Evolutionary conservation across 2,113 vertebrate species (phyloP), one percentile per base, ranked within the genome.

Genomic region (Emydura subglobosa): DNA sequence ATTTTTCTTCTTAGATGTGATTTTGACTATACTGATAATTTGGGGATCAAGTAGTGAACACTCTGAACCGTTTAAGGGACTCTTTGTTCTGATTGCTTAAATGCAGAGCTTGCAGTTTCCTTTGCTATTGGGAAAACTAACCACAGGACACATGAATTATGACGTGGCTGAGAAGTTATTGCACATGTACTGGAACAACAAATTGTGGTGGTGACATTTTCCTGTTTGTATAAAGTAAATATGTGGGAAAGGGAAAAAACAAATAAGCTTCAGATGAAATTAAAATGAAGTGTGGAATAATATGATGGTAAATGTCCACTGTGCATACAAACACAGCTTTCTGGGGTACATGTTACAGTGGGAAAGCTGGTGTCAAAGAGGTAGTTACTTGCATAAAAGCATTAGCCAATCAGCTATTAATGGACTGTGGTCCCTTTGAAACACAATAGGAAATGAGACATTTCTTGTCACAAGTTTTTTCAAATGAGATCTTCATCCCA

Each of bases 121-220:
- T 87, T 79, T 86, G 81, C 31, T 86, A 5, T 80, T 89, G 89
- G 89, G 93, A 55, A 83, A 96, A 68, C 78, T 92, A 95, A 93
- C 96, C 94, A 39, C 79, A 95, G 81, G 12, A 54, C 12, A 1
- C 17, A 1, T 61, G 85, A 96, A 97, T 59, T 72, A 68, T 50
- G 68, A 87, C 0, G 0, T 91, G 31, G 88, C 34, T 68, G 47
- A 95, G 81, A 91, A 96, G 10, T 2, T 0, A 11, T 92, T 94
- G 84, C 51, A 74, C 57, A 94, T 51, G 59, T n/a, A 21, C 31
- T 50, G 88, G 79, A 51, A 82, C 50, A 53, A 78, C 1, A 21
- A 10, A 34, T 83, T 10, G 87, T 94, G 85, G 55, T 11, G 55
- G 49, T 72, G 27, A 34, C 27, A 34, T 29, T 44, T 42, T 79